Conservation (phyloP, 2,888 invertebrate species). For the Cenopis cana region DNA sequence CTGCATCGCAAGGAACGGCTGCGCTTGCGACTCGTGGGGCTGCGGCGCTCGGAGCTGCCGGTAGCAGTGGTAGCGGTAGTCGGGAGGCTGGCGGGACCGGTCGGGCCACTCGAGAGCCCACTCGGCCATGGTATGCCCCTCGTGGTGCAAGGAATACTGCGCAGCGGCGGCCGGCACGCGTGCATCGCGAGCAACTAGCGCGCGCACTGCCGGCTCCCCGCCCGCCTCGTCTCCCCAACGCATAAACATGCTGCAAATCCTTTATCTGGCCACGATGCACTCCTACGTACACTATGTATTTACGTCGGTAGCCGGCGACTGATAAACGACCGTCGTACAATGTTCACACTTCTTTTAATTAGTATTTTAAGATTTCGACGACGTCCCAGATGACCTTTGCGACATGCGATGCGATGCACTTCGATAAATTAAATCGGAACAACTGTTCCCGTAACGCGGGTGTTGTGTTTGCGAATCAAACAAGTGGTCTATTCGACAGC, state of each 20-base stretch:
- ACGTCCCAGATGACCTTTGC: neutral
- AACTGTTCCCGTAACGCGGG: slow-evolving; percentile 1
- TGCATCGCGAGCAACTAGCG: slow-evolving; percentile 69
- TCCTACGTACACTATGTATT: slow-evolving; percentile 42
- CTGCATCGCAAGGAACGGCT: slow-evolving; percentile 46
- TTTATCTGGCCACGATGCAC: slow-evolving; percentile 65
- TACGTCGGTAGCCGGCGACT: slow-evolving; percentile 62
- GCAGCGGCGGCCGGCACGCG: slow-evolving; percentile 61
- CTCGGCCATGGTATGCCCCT: slow-evolving; percentile 60
- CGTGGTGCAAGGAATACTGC: slow-evolving; percentile 54
- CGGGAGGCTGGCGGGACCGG: slow-evolving; percentile 52
- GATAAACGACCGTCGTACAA: slow-evolving; percentile 60
- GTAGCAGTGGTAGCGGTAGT: slow-evolving; percentile 48
- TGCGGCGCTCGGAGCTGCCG: slow-evolving; percentile 45
- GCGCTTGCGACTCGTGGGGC: slow-evolving; percentile 48
- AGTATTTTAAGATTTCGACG: slow-evolving; percentile 22
- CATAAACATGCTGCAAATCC: slow-evolving; percentile 78
- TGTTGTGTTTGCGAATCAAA: slow-evolving; percentile 13
- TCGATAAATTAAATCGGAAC: slow-evolving; percentile 28
- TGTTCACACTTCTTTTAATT: slow-evolving; percentile 35
- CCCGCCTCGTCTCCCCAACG: slow-evolving; percentile 64
- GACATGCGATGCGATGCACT: slow-evolving; percentile 34
- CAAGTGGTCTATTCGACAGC: slow-evolving; percentile 17
- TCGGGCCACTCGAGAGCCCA: slow-evolving; percentile 63
- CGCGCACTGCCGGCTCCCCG: slow-evolving; percentile 67